Evolutionary conservation across 1,140 invertebrate species (phyloP).

Genomic region (Ceratina calcarata): DNA sequence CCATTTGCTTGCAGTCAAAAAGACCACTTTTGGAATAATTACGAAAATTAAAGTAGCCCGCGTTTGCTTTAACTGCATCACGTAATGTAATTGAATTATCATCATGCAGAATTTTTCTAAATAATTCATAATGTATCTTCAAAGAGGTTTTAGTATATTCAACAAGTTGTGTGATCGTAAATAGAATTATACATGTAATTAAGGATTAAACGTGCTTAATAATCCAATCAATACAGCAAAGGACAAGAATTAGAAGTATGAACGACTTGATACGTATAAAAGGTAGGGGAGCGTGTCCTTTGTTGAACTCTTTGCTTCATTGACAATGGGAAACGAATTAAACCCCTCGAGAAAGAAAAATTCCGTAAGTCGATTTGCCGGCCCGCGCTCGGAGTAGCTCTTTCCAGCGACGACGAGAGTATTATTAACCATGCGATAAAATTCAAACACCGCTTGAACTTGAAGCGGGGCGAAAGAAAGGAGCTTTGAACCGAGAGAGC

Average conservation of each 20-base stretch:
- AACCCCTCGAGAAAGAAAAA: background rate
- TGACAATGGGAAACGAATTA: background rate
- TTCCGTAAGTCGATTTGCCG: conserved; percentile 3
- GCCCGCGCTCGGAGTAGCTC: background rate
- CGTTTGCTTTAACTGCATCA: no score
- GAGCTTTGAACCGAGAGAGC: background rate
- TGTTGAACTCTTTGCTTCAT: background rate
- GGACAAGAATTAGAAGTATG: no score
- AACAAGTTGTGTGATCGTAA: no score
- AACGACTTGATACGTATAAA: background rate
- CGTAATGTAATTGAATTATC: no score
- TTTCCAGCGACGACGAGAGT: background rate
- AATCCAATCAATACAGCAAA: no score
- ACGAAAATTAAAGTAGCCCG: background rate
- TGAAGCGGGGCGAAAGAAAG: background rate
- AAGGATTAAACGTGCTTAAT: no score
- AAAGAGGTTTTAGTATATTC: no score
- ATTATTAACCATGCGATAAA: background rate
- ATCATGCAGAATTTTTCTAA: no score
- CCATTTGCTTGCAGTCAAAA: background rate
- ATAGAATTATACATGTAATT: no score
- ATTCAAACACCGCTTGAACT: conserved; percentile 10
- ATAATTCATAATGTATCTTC: no score
- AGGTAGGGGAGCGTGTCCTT: background rate
- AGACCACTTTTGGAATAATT: background rate